Base-by-base conservation (phyloP, 2,888 invertebrate species). In the Phaonia tiefii region DNA sequence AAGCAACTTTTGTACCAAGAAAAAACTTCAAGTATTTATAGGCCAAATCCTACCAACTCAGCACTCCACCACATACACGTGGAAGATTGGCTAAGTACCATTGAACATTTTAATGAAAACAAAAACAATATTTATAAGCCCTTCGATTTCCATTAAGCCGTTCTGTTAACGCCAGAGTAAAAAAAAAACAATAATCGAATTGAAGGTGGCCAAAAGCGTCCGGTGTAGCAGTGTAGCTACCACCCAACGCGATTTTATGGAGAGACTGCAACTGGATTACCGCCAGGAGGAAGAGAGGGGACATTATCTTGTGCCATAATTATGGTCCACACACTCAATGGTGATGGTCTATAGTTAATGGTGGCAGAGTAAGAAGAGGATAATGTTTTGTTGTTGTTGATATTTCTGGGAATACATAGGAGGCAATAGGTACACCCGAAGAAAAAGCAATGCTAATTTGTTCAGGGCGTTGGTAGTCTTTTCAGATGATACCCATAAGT, bases 1-100 rank as follows among this genome's bases (percentile, higher is more conserved):
- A n/a, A n/a, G n/a, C n/a, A n/a, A n/a, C n/a, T n/a, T n/a, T n/a
- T n/a, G n/a, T n/a, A n/a, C n/a, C n/a, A n/a, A n/a, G n/a, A n/a
- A n/a, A n/a, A n/a, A n/a, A n/a, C n/a, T n/a, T n/a, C n/a, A n/a
- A n/a, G n/a, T n/a, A n/a, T n/a, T n/a, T n/a, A n/a, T n/a, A n/a
- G n/a, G n/a, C n/a, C n/a, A n/a, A 74, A 70, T 66, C 49, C 15
- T 56, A 73, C 60, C 80, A 58, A 73, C 74, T n/a, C 77, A 63
- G 17, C 13, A 70, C 65, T n/a, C 8, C 39, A 39, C 8, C 10
- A 25, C 39, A 49, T 65, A 15, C 15, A 22, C 49, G 17, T 25
- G n/a, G n/a, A 51, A 72, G 31, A 17, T 26, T 20, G 31, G 1
- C 15, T 22, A 74, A 77, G 70, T 77, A 65, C 66, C 74, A 71